Conservation (phyloP, 2,113 vertebrate species). For the Dromiciops gliroides region DNA sequence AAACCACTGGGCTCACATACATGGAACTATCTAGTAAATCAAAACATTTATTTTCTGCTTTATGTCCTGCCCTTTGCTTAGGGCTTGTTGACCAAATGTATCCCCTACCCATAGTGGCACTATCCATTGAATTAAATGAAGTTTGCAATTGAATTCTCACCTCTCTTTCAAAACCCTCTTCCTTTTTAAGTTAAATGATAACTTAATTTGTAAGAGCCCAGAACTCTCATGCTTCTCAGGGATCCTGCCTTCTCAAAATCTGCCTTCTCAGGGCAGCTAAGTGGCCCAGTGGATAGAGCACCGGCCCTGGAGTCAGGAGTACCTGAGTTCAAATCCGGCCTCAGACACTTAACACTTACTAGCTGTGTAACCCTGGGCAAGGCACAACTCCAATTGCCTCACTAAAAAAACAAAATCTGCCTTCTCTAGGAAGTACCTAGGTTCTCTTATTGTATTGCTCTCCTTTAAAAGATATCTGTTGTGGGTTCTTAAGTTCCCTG, state of each 20-base stretch:
- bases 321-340: no score
- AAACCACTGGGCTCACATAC: background rate
- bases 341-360: no score
- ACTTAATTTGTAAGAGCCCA: background rate
- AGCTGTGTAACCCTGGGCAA: no score
- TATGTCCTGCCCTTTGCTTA: background rate
- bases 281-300: no score
- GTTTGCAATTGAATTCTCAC: background rate
- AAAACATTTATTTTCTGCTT: background rate
- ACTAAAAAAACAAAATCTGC: no score
- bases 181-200: background rate
- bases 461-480: background rate
- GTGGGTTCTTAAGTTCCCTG: background rate
- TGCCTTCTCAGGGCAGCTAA: no score
- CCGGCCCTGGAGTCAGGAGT: no score
- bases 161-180: background rate
- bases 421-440: background rate
- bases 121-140: background rate
- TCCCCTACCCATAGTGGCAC: no score
- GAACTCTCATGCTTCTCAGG: background rate
- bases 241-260: background rate
- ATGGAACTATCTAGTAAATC: background rate
- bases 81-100: background rate
- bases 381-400: no score
- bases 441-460: background rate